Base-by-base conservation (phyloP, 2,888 invertebrate species). In the Endomychus coccineus region DNA sequence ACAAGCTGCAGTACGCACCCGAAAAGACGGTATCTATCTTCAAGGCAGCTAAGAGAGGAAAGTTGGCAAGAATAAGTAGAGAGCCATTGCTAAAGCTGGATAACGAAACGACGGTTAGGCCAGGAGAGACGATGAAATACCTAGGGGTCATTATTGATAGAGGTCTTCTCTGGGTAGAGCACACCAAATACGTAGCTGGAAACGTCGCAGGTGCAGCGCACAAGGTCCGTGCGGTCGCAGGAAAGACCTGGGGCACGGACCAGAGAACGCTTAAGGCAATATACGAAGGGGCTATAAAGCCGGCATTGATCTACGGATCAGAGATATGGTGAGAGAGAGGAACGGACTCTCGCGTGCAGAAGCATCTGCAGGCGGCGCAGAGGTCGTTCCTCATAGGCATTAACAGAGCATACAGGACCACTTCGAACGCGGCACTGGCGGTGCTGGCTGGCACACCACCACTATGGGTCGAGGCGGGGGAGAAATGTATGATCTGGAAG, bases 351-450 rank as follows among this genome's bases (percentile, higher is more conserved):
- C 21, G 21, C 6, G 21, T 21, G 7, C 21, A 21, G 21, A 6
- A 21, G n/a, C 21, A 21, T n/a, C 21, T 21, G 21, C 21, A n/a
- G 21, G 21, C 21, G 21, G 21, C 21, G 7, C 21, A 21, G n/a
- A 6, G 21, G 21, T 21, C 21, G 21, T 21, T 21, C n/a, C 21
- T 21, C 21, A 6, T 21, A n/a, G 21, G 21, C 7, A 21, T 21
- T 7, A 21, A 6, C 6, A 21, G n/a, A n/a, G 27, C 27, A 6
- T 25, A 25, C 10, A 6, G 27, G 10, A 25, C 21, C 6, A 27
- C 34, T 9, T 32, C 46, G 6, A 42, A 37, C 7, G 39, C 25
- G 1, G 43, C 42, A 2, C 21, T 39, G 19, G 39, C 40, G 29
- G 39, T 43, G 14, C n/a, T 43, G 11, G 22, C 43, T 7, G 40